phyloP scores from a whole-genome alignment of 2,888 invertebrate species.

The Agrochola macilenta region DNA sequence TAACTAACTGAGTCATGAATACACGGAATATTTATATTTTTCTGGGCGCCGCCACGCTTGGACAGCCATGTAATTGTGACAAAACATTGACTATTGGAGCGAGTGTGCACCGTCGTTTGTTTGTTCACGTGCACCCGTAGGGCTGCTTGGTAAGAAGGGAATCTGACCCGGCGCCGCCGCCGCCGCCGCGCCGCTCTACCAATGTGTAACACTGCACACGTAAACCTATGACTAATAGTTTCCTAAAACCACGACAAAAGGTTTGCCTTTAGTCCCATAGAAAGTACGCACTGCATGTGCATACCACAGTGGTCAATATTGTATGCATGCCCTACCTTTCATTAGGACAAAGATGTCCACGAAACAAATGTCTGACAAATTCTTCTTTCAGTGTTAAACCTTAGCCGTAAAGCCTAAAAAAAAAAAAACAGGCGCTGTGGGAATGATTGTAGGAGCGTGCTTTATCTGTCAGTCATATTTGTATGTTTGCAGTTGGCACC shows the following conservation, averaged over 20 bases:
- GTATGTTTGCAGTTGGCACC: slow-evolving; percentile 16
- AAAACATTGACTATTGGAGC: slow-evolving; percentile 5
- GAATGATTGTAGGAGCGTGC: background rate
- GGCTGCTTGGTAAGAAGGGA: background rate
- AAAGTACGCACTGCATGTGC: background rate
- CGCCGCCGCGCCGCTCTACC: slow-evolving; percentile 18
- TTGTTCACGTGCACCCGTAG: slow-evolving; percentile 18
- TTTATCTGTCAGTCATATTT: slow-evolving; percentile 15
- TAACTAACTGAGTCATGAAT: background rate
- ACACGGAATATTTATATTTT: background rate
- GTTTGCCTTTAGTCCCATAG: background rate
- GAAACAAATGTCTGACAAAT: background rate
- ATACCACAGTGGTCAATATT: background rate
- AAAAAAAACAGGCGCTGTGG: background rate
- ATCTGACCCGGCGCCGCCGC: slow-evolving; percentile 4
- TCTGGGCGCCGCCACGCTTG: slow-evolving; percentile 18
- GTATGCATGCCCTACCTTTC: background rate
- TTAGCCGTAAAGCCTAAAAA: background rate
- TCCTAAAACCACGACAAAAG: slow-evolving; percentile 4
- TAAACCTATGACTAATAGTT: slow-evolving; percentile 11
- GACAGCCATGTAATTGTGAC: slow-evolving; percentile 24
- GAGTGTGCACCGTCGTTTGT: slow-evolving; percentile 2
- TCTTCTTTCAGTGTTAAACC: background rate
- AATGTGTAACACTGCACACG: background rate
- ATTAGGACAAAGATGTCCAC: background rate